phyloP scores from a whole-genome alignment of 1,140 invertebrate species.

The Cyrtorhinus lividipennis region DNA sequence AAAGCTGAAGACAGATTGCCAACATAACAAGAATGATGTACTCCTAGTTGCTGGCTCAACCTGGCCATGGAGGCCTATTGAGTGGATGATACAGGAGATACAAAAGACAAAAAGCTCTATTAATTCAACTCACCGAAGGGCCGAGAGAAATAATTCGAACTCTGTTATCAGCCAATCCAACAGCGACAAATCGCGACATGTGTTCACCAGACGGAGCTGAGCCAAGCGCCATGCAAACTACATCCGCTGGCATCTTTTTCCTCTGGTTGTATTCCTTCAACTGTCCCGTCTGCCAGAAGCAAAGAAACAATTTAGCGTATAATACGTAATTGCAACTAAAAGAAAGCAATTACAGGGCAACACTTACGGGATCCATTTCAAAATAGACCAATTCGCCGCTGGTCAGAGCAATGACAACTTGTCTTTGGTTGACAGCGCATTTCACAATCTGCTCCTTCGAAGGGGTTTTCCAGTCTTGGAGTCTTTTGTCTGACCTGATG shows the following conservation, averaged over 20 bases:
- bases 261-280: constrained; percentile 96
- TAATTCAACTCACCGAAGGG: constrained; percentile 58
- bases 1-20: no score
- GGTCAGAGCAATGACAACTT: constrained; percentile 94
- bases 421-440: constrained; percentile 96
- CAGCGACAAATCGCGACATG: constrained; percentile 89
- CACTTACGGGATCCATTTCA: constrained; percentile 94
- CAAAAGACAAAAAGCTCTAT: no score
- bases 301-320: neutral
- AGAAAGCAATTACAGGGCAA: neutral
- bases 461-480: constrained; percentile 98
- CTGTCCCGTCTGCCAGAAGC: constrained; percentile 68
- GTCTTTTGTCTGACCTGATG: constrained; percentile 83
- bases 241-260: constrained; percentile 91
- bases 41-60: neutral
- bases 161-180: constrained; percentile 91
- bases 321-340: neutral
- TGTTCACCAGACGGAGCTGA: constrained; percentile 91
- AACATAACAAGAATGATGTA: no score
- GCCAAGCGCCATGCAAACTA: constrained; percentile 96
- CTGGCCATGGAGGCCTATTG: neutral
- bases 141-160: constrained; percentile 96
- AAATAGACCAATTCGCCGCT: constrained; percentile 98
- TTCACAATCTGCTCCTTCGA: constrained; percentile 94
- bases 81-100: no score